Percentiles rank a stretch among this genome's conserved stretches.
Evolutionary conservation across 1,140 invertebrate genomes (phyloP).

Genomic region (Acyrthosiphon pisum): DNA sequence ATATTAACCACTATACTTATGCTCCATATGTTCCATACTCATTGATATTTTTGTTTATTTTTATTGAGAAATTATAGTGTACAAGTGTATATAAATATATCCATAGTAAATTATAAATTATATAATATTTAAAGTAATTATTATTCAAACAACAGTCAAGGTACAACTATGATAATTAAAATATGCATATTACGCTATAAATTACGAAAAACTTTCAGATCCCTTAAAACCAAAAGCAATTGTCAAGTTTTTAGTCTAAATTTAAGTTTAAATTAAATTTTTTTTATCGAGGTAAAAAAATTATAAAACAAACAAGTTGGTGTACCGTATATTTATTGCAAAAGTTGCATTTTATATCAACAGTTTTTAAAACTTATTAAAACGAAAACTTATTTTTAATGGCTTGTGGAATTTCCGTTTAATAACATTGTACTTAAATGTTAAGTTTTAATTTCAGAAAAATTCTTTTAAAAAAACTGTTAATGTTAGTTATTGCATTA

Average conservation of each 20-base stretch:
- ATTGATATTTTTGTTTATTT: no score
- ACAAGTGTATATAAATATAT: neutral
- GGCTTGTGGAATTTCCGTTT: neutral
- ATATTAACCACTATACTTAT: no score
- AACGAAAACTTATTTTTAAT: slow-evolving; percentile 22
- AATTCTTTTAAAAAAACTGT: neutral
- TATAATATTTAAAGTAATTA: neutral
- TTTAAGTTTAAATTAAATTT: slow-evolving; percentile 5
- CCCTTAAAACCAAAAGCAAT: slow-evolving; percentile 5
- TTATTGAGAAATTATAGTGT: neutral
- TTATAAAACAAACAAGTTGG: slow-evolving; percentile 9
- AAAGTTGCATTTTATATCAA: slow-evolving; percentile 25
- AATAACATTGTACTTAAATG: neutral
- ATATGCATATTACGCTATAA: neutral
- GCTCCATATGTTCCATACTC: no score
- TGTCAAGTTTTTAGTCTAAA: neutral
- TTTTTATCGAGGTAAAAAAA: slow-evolving; percentile 7
- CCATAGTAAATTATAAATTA: no score
- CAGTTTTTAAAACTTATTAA: slow-evolving; percentile 25
- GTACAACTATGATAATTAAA: neutral
- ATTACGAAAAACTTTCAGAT: neutral
- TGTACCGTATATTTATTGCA: neutral
- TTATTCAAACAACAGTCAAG: neutral
- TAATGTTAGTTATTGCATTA: neutral
- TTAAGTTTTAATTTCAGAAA: neutral